Evolutionary conservation across 2,888 invertebrate genomes (phyloP).

Genomic region (Cactoblastis cactorum): DNA sequence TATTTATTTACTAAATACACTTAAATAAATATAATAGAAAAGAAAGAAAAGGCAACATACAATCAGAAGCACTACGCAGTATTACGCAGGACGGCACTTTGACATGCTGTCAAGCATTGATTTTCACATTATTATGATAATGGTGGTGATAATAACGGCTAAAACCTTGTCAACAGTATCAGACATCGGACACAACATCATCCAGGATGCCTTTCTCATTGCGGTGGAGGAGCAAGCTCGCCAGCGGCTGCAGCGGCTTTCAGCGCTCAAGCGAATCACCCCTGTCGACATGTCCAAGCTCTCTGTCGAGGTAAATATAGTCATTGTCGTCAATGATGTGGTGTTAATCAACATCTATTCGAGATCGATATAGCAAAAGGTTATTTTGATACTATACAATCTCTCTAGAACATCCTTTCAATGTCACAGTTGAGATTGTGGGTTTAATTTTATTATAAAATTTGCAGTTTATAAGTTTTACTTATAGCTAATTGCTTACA

Average conservation of each 20-base stretch:
- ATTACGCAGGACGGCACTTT: too few species aligned
- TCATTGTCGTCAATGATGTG: too few species aligned
- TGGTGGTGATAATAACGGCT: background rate
- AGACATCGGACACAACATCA: conserved; percentile 90
- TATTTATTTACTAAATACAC: too few species aligned
- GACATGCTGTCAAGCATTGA: too few species aligned
- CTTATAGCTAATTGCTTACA: too few species aligned
- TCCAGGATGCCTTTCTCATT: conserved; percentile 98
- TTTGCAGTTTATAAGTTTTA: too few species aligned
- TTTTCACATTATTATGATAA: too few species aligned
- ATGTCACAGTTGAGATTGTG: conserved; percentile 3
- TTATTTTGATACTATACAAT: conserved; percentile 1
- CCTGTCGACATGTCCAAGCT: conserved; percentile 96
- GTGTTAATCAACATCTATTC: too few species aligned
- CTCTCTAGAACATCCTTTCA: conserved; percentile 6
- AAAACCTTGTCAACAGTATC: conserved; percentile 81
- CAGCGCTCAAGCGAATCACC: conserved; percentile 94
- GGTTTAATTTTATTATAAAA: too few species aligned
- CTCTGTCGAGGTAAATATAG: conserved; percentile 86
- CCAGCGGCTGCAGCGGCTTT: conserved; percentile 94
- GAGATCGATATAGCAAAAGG: background rate
- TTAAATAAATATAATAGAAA: too few species aligned
- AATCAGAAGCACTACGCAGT: too few species aligned
- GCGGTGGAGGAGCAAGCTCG: conserved; percentile 97
- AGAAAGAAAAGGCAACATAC: too few species aligned